Base-by-base conservation (phyloP, 2,888 invertebrate species). In the Polylopha cassiicola region DNA sequence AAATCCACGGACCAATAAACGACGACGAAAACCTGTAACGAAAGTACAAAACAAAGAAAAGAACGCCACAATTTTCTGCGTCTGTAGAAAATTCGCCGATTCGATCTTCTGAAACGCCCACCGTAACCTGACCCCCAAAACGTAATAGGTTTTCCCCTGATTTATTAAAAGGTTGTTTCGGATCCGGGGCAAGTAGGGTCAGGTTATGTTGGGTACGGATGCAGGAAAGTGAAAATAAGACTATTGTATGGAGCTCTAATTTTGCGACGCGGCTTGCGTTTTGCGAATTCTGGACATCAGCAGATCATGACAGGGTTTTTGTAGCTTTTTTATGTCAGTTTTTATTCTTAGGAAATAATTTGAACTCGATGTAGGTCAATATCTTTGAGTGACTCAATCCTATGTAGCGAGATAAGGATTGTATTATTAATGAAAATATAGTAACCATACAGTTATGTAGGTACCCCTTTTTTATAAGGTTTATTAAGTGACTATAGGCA, bases 1-100 rank as follows among this genome's bases (percentile, higher is more conserved):
- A 68, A 73, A 75, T 65, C 71, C 68, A 65, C 60, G 62, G 63
- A 61, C 72, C 72, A 76, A 78, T 78, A 76, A 75, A 72, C 70
- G 70, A 58, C n/a, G n/a, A 31, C 20, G 30, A 8, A 30, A 20
- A 20, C 20, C 3, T n/a, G 31, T 28, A 28, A 33, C 20, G 33
- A 27, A 26, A 26, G n/a, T 21, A 21, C 26, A 34, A 34, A 34
- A 26, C 21, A 34, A 34, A 10, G 18, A 26, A 27, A 34, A 33
- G 26, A 26, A 27, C 17, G 9, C 27, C 39, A 28, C 28, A 34
- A 34, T 43, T 55, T 59, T 65, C 60, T 56, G 58, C 56, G 34
- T 41, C 36, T 58, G 57, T 53, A 61, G 62, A 68, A 72, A 73
- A 69, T 70, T 65, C 65, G 66, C 65, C 64, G 59, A 73, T 65